These are phyloP conservation scores for Cyphomyrus discorhynchus DNA, from an alignment of 2,113 vertebrate genomes.

Conservation along the genomic window DNA sequence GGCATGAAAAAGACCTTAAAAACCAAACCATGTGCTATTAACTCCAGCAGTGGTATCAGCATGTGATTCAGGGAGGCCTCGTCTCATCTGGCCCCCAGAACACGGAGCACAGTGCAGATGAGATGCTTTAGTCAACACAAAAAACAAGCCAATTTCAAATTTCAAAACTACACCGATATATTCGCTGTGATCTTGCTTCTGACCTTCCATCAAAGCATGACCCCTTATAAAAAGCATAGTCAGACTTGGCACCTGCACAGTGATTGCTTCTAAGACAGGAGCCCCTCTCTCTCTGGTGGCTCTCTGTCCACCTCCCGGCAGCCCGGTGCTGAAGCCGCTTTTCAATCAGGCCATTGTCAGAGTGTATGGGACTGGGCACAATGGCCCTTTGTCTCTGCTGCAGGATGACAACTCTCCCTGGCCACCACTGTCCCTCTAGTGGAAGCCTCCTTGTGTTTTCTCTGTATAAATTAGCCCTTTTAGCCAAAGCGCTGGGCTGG, in stretches of 20 bases:
- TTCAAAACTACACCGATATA: not conserved
- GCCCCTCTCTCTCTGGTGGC: slow-evolving; percentile 40
- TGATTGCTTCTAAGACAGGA: slow-evolving; percentile 56
- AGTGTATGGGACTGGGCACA: slow-evolving; percentile 36
- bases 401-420: slow-evolving; percentile 1
- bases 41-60: not conserved
- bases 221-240: not conserved
- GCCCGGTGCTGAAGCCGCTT: slow-evolving; percentile 34
- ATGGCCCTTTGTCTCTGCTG: slow-evolving; percentile 43
- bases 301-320: not conserved
- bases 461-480: slow-evolving; percentile 45
- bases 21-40: not conserved
- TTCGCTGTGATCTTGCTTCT: not conserved
- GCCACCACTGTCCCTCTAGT: slow-evolving; percentile 31
- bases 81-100: not conserved
- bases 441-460: slow-evolving; percentile 39
- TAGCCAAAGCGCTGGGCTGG: slow-evolving; percentile 15
- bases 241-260: slow-evolving; percentile 5
- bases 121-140: not conserved
- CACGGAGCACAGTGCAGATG: not conserved
- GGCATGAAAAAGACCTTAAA: not conserved
- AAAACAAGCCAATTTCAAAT: not conserved
- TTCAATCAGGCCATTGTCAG: slow-evolving; percentile 49
- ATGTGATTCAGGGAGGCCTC: not conserved
- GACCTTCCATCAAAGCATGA: not conserved